Conservation (phyloP, 2,888 invertebrate species). For the Pammene fasciana region DNA sequence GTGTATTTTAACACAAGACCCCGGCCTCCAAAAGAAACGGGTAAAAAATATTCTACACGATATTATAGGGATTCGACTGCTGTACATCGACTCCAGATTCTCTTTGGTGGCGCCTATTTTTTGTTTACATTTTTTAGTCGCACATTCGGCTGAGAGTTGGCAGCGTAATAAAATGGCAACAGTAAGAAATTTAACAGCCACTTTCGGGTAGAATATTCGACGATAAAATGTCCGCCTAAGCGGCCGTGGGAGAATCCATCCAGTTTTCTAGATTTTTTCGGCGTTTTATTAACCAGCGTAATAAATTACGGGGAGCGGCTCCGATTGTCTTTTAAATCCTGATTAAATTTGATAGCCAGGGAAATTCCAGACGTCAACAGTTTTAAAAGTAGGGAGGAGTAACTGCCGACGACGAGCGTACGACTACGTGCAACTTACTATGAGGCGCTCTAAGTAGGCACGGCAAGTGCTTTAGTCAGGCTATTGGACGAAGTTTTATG, state of each 20-base stretch:
- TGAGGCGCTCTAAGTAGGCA: constrained; percentile 38
- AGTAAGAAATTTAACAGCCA: constrained; percentile 74
- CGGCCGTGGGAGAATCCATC: constrained; percentile 56
- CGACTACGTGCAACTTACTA: constrained; percentile 37
- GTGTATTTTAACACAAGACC: constrained; percentile 82
- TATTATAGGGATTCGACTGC: constrained; percentile 72
- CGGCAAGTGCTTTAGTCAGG: constrained; percentile 37
- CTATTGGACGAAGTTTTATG: constrained; percentile 41
- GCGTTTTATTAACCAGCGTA: constrained; percentile 39
- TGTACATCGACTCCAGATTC: constrained; percentile 61
- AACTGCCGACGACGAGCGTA: constrained; percentile 28
- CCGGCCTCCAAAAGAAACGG: constrained; percentile 68
- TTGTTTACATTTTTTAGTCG: constrained; percentile 74
- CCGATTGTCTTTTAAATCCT: constrained; percentile 38
- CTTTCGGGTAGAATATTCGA: constrained; percentile 65
- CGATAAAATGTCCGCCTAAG: constrained; percentile 59
- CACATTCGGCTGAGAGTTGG: constrained; percentile 73
- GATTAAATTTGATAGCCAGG: constrained; percentile 40
- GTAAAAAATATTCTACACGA: constrained; percentile 76
- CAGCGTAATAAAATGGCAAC: constrained; percentile 78
- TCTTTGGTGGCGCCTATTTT: constrained; percentile 80
- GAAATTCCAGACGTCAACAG: constrained; percentile 36
- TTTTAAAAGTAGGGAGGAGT: constrained; percentile 33
- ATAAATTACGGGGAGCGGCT: constrained; percentile 41
- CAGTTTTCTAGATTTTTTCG: constrained; percentile 47